A percentile compares a stretch with the other conserved stretches of the same genome.
These are phyloP conservation scores for Leucophenga montana DNA, from an alignment of 2,888 invertebrate genomes.

Conservation along the genomic window DNA sequence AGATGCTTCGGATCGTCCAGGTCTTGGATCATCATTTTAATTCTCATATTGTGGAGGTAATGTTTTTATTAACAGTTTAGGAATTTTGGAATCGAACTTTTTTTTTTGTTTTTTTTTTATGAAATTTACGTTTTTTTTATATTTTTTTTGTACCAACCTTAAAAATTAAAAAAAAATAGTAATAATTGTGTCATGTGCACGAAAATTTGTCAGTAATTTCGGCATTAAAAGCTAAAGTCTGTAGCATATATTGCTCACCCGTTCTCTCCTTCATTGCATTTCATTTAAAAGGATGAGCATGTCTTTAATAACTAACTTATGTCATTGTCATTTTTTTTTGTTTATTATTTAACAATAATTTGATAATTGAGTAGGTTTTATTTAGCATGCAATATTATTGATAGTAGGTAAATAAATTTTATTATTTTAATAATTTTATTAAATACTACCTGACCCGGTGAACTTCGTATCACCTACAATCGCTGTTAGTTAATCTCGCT, in stretches of 20 bases:
- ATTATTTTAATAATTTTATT: no score
- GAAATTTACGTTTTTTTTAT: no score
- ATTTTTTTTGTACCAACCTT: background rate
- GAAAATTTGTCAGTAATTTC: background rate
- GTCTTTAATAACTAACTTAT: background rate
- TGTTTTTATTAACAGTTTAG: no score
- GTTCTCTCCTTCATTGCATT: background rate
- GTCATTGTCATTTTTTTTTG: background rate
- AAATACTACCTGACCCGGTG: no score
- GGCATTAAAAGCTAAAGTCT: constrained; percentile 1
- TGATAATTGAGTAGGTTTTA: constrained; percentile 27
- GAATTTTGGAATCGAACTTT: background rate
- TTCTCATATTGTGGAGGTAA: no score
- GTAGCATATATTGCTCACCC: background rate
- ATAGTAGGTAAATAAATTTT: background rate
- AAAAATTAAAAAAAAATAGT: background rate
- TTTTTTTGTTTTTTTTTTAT: background rate
- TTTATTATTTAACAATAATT: constrained; percentile 8
- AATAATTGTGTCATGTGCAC: constrained; percentile 16
- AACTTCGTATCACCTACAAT: no score
- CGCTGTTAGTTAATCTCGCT: no score
- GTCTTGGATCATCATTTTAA: no score
- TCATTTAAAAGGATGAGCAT: constrained; percentile 12
- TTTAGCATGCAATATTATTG: constrained; percentile 13
- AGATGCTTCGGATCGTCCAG: no score